Percentiles rank a stretch among this genome's conserved stretches.
Conservation (phyloP, 2,113 vertebrate genomes). For the Spheniscus mendiculus region DNA sequence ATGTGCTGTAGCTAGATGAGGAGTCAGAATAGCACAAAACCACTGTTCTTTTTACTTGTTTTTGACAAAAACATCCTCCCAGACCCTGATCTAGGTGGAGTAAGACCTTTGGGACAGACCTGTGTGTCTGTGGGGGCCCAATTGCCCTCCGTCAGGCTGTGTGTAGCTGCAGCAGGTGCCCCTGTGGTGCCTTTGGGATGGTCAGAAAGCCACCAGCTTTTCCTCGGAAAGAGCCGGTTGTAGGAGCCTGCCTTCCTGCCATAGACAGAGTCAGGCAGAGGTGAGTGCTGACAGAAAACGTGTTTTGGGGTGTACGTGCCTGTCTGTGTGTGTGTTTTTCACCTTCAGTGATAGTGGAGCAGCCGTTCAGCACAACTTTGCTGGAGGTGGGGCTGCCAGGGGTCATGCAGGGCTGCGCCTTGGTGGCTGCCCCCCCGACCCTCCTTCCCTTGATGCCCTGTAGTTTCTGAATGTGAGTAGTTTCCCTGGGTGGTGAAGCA, state of each 20-base stretch:
- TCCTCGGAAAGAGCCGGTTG: neutral
- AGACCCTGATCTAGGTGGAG: neutral
- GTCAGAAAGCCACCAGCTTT: neutral
- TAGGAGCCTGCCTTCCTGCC: neutral
- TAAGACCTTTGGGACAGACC: neutral
- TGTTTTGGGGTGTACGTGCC: neutral
- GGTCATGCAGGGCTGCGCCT: rapidly evolving
- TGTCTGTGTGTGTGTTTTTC: neutral
- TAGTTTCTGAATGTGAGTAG: neutral
- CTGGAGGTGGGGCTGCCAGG: neutral
- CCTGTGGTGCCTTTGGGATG: neutral
- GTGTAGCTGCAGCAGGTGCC: neutral
- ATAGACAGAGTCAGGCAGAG: neutral
- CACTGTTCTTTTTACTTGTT: neutral
- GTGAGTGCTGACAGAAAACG: neutral
- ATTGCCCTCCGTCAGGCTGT: neutral
- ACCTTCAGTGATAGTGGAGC: neutral
- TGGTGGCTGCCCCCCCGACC: neutral
- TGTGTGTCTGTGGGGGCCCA: neutral
- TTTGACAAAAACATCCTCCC: neutral
- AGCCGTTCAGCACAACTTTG: neutral
- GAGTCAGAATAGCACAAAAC: neutral
- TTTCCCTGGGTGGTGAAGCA: neutral
- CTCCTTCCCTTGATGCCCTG: neutral
- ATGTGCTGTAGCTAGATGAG: neutral